Conservation (phyloP, 2,797 vertebrate species). For the Odontamblyopus lacepedii region DNA sequence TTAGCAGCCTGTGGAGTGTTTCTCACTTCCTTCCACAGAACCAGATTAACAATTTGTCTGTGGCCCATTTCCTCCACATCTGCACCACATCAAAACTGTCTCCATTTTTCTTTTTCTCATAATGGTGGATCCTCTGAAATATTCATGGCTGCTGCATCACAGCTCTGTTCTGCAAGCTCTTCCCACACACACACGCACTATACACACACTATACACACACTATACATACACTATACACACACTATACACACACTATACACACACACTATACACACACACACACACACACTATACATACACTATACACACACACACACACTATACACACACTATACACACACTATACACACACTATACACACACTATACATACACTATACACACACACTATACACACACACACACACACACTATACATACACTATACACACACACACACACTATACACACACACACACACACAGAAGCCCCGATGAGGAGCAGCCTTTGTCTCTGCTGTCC, state of each 20-base stretch:
- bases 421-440: conserved; percentile 53
- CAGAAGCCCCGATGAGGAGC: conserved; percentile 14
- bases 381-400: conserved; percentile 52
- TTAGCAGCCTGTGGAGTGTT: conserved; percentile 1
- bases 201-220: conserved; percentile 27
- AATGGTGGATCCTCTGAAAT: conserved; percentile 53
- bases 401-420: conserved; percentile 34
- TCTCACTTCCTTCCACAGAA: conserved; percentile 5
- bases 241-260: conserved; percentile 36
- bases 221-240: conserved; percentile 21
- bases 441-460: conserved; percentile 34
- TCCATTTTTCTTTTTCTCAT: conserved; percentile 38
- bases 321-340: conserved; percentile 32
- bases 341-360: conserved; percentile 21
- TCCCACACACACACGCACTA: conserved; percentile 44
- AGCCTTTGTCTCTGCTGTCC: conserved; percentile 44
- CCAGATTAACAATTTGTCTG: conserved; percentile 22
- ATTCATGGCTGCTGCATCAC: conserved; percentile 57
- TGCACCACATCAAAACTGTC: conserved; percentile 6
- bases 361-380: conserved; percentile 35
- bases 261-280: conserved; percentile 43
- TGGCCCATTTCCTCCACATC: conserved; percentile 26
- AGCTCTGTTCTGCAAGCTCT: conserved; percentile 35
- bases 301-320: conserved; percentile 39
- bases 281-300: not conserved